A percentile compares a stretch with the other conserved stretches of the same genome.
Conservation (phyloP, 1,140 invertebrate species). For the Arctopsyche grandis region DNA sequence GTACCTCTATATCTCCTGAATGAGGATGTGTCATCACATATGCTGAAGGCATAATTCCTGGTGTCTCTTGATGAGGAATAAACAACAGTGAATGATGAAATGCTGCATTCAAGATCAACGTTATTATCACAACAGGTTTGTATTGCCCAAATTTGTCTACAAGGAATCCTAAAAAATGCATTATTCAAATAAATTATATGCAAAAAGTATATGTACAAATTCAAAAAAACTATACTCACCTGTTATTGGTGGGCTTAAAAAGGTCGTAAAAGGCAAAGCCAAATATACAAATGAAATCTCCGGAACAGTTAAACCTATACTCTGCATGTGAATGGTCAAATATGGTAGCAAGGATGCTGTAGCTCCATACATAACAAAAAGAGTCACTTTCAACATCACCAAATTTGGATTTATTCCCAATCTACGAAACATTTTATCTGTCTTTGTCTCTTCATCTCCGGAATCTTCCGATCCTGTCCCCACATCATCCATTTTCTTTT, state of each 20-base stretch:
- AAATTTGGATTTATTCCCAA: conserved; percentile 76
- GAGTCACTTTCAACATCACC: conserved; percentile 80
- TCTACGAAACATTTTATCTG: conserved; percentile 58
- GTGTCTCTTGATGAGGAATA: conserved; percentile 79
- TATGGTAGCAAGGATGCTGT: conserved; percentile 84
- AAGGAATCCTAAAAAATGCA: conserved; percentile 71
- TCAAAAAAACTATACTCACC: conserved; percentile 64
- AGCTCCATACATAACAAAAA: conserved; percentile 85
- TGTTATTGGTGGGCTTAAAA: conserved; percentile 81
- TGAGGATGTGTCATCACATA: conserved; percentile 77
- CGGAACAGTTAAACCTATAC: conserved; percentile 82
- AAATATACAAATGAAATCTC: conserved; percentile 88
- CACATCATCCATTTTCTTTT: conserved; percentile 61
- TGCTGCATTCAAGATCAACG: conserved; percentile 75
- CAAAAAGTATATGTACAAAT: neutral
- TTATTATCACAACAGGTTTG: conserved; percentile 79
- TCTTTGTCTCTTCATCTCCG: conserved; percentile 60
- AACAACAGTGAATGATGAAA: conserved; percentile 78
- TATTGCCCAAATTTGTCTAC: conserved; percentile 86
- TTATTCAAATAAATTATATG: neutral
- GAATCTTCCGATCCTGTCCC: conserved; percentile 50
- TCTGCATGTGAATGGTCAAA: conserved; percentile 88
- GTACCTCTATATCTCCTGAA: conserved; percentile 74
- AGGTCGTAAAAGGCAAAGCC: conserved; percentile 82
- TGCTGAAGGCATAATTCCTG: conserved; percentile 74